phyloP scores from a whole-genome alignment of 1,140 invertebrate genomes.

The Drosophila equinoxialis region DNA sequence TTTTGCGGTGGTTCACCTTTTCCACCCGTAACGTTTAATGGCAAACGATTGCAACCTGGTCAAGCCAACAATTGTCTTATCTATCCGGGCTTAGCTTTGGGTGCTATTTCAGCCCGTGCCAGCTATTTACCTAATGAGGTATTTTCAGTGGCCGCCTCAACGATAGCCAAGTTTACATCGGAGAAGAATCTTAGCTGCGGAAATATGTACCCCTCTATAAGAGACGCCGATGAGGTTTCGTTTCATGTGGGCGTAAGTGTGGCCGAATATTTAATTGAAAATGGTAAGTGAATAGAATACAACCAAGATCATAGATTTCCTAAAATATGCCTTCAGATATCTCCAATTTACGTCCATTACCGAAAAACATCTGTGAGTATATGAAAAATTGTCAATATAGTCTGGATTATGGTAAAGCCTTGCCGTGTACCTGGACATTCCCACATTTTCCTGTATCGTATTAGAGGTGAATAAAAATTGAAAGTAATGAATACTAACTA shows the following conservation, averaged over 20 bases:
- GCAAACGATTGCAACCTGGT: constrained; percentile 91
- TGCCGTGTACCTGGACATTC: constrained; percentile 35
- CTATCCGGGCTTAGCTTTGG: constrained; percentile 97
- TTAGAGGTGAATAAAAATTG: constrained; percentile 10
- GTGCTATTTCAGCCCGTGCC: constrained; percentile 90
- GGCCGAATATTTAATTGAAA: constrained; percentile 92
- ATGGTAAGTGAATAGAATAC: constrained; percentile 25
- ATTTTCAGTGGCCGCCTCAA: constrained; percentile 93
- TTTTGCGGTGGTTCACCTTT: constrained; percentile 98
- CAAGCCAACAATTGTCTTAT: constrained; percentile 99
- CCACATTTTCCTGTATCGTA: constrained; percentile 1
- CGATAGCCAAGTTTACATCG: constrained; percentile 91
- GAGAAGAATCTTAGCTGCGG: constrained; percentile 91
- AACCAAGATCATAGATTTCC: no score
- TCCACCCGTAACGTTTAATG: constrained; percentile 90
- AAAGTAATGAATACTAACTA: neutral
- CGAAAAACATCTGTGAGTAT: constrained; percentile 25
- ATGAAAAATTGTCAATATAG: constrained; percentile 13
- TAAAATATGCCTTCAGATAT: constrained; percentile 15
- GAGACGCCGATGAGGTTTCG: constrained; percentile 93
- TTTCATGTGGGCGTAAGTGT: constrained; percentile 92
- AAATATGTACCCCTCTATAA: constrained; percentile 95
- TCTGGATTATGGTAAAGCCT: constrained; percentile 16
- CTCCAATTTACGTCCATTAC: constrained; percentile 2
- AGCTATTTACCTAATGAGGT: constrained; percentile 92